Evolutionary conservation across 1,140 invertebrate genomes (phyloP).

Genomic region (Thereuonema tuberculata): DNA sequence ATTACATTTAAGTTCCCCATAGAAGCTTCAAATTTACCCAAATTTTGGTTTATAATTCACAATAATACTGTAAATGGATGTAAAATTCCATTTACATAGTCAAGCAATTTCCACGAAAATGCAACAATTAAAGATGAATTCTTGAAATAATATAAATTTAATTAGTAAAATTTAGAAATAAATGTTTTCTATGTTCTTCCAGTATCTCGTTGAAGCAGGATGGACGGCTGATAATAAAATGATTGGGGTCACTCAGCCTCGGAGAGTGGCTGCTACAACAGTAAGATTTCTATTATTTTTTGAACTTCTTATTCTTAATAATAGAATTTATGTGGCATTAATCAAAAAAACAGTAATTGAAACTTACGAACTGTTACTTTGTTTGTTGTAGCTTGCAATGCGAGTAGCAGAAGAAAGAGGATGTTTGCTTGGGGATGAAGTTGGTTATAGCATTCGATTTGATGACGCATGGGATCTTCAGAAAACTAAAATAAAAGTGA

Average conservation of each 20-base stretch:
- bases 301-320: not conserved
- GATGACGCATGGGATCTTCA: constrained; percentile 53
- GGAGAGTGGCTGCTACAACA: constrained; percentile 77
- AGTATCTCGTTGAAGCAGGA: constrained; percentile 84
- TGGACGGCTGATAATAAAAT: constrained; percentile 56
- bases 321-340: not conserved
- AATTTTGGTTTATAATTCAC: too few species aligned
- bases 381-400: constrained; percentile 48
- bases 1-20: too few species aligned
- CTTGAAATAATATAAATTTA: too few species aligned
- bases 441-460: constrained; percentile 89
- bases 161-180: too few species aligned
- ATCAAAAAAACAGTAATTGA: not conserved
- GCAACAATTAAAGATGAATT: too few species aligned
- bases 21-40: too few species aligned
- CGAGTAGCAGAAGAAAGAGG: constrained; percentile 83
- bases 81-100: too few species aligned
- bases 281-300: constrained; percentile 22
- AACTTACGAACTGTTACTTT: not conserved
- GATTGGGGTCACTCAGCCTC: constrained; percentile 81
- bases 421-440: constrained; percentile 56
- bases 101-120: too few species aligned
- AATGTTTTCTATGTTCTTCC: too few species aligned
- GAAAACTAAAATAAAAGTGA: constrained; percentile 72
- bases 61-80: too few species aligned